A percentile compares a stretch with the other conserved stretches of the same genome.
Evolutionary conservation across 2,888 invertebrate genomes (phyloP).

Genomic region (Tolmerus cingulatus): DNA sequence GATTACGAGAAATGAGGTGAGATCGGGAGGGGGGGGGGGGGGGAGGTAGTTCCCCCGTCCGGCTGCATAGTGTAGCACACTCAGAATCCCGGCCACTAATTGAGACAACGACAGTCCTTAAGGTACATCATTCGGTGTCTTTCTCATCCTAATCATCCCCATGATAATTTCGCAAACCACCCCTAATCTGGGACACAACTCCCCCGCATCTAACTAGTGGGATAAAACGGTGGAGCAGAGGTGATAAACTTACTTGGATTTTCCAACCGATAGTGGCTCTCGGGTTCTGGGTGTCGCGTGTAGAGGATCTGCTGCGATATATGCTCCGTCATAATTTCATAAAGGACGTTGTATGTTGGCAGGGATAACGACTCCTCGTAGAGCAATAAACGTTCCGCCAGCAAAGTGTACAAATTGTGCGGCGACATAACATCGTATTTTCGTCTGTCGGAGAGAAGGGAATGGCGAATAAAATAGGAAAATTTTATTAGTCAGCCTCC

Average conservation of each 20-base stretch:
- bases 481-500: neutral
- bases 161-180: neutral
- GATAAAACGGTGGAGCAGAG: neutral
- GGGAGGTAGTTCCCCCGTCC: neutral
- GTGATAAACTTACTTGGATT: constrained; percentile 83
- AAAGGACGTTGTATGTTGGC: constrained; percentile 97
- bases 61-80: neutral
- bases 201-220: neutral
- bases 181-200: neutral
- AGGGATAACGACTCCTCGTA: constrained; percentile 90
- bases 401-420: constrained; percentile 95
- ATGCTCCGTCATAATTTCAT: constrained; percentile 98
- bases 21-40: neutral
- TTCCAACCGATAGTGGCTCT: constrained; percentile 92
- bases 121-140: neutral
- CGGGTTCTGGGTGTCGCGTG: constrained; percentile 93
- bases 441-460: constrained; percentile 68
- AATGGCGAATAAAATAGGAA: constrained; percentile 38
- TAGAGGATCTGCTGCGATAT: constrained; percentile 94
- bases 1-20: neutral
- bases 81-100: neutral
- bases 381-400: constrained; percentile 89
- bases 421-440: constrained; percentile 99
- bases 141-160: neutral
- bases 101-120: neutral